Evolutionary conservation across 2,113 vertebrate genomes (phyloP), one percentile per base, ranked within the genome.

Genomic region (Cacatua alba): DNA sequence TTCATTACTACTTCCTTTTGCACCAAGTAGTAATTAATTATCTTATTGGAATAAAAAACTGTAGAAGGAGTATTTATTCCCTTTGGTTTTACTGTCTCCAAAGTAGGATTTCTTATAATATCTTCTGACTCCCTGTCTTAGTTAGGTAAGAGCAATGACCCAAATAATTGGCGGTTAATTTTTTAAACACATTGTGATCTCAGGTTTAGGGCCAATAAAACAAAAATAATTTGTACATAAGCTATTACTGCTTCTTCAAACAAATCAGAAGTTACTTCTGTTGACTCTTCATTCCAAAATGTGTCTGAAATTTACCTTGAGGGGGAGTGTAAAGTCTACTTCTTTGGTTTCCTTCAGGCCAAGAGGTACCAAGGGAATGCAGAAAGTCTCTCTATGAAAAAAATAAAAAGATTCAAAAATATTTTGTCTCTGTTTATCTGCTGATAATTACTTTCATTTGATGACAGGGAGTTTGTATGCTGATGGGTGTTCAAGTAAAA

Each of bases 231-330:
- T 84, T 88, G 29, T 37, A 92, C 51, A 7, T 77, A 41, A 91
- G 17, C n/a, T 55, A 69, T 6, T 87, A 76, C 48, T 10, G 6
- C 60, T 79, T 83, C 35, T 65, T 91, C 62, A 82, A 90, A 75
- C 21, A 90, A 69, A 76, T 60, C 18, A 60, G 31, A 65, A 33
- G 41, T 60, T 78, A 64, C 48, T 68, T 48, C 17, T 60, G 43
- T 89, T 89, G 74, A 86, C 35, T 75, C 26, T 31, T 19, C 29
- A 71, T 82, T 81, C 44, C 35, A 43, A 37, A 43, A 63, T 6
- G 3, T 3, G 16, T 62, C 53, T 48, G 88, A 86, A 90, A 88
- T 41, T 95, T 98, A 99, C 99, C 99, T 37, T 37, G 37, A 37
- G 37, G 37, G 37, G 37, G 37, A 37, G 37, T 37, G 37, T 37